Base-by-base conservation (phyloP, 2,888 invertebrate genomes). In the Schrankia costaestrigalis region DNA sequence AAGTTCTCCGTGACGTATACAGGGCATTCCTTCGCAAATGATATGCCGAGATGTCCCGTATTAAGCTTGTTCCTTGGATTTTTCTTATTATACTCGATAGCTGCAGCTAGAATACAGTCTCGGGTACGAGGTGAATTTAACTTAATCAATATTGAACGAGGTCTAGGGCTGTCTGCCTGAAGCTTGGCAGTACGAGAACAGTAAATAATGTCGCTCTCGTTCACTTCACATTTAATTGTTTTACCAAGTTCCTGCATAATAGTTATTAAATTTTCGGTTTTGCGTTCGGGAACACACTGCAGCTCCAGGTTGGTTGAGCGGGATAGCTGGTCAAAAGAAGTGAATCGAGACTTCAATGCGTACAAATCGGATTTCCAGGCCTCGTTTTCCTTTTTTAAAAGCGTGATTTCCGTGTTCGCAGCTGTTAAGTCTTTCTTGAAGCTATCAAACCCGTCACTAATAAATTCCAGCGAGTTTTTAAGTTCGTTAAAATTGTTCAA, bases 231-330 rank as follows among this genome's bases (percentile, higher is more conserved):
- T 7, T 22, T 17, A 1, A 33, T 27, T 1, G 17, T 25, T 1
- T 12, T 26, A 3, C 33, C 15, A 9, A 33, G 4, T 13, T 33
- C 14, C 11, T 33, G 15, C 2, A 33, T 23, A 8, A 27, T 33
- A 15, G 4, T 18, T 12, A 27, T 7, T 4, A 33, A 3, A 23
- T 27, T 27, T n/a, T 33, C 23, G 3, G 33, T 27, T 17, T 33
- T 33, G 7, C 22, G 3, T 27, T 33, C 33, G n/a, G 33, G 27
- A n/a, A 33, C 18, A 8, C 33, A 33, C 9, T 19, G 15, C 1
- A 33, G 15, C 27, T 33, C 27, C 0, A 33, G 2, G 7, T 27
- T 33, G 2, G 23, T 7, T 3, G 27, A 10, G 3, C 29, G 25
- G 2, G 21, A 35, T 11, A 30, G 3, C 25, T 35, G 28, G 13